Evolutionary conservation across 2,888 invertebrate species (phyloP), one percentile per base, ranked within the genome.

Genomic region (Panzeria rudis): DNA sequence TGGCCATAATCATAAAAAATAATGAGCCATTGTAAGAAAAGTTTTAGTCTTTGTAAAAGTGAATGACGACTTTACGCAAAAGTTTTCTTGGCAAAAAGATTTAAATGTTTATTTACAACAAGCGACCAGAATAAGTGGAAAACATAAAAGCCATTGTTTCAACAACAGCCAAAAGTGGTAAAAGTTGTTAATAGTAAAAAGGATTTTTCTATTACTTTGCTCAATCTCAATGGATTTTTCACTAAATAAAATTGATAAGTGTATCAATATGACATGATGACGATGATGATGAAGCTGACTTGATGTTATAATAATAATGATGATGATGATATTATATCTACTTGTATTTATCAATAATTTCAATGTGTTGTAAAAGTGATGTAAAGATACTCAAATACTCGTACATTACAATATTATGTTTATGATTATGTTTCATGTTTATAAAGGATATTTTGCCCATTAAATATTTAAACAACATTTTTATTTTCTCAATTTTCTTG

Each of bases 1-100:
- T 62, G 78, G 89, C 88, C 89, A 91, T 91, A 91, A 91, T 90
- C 90, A 87, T 91, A 91, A 91, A 91, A 91, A 91, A 88, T 91
- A 91, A 91, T 90, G 91, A 89, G 82, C 82, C 89, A 85, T 85
- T 89, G 83, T 62, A 87, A 86, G 87, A 80, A 87, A 83, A 84
- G 69, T 66, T 73, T 72, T 80, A 35, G 56, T 71, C 62, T 62
- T 41, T 76, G 61, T 66, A 25, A 73, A 66, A 72, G 44, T 66
- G 59, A 72, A 61, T 50, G 83, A 78, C 59, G 72, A 72, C 59
- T 71, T 23, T 23, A 20, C 8, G 54, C 32, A 80, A 72, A 81
- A 79, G 50, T 84, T 81, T 81, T 80, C 76, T 72, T 71, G 66
- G 72, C 82, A 78, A 82, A 82, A 78, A 69, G 81, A 77, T 84